Percentiles rank a stretch among this genome's conserved stretches.
Conservation (phyloP, 2,797 vertebrate species). For the Intellagama lesueurii region DNA sequence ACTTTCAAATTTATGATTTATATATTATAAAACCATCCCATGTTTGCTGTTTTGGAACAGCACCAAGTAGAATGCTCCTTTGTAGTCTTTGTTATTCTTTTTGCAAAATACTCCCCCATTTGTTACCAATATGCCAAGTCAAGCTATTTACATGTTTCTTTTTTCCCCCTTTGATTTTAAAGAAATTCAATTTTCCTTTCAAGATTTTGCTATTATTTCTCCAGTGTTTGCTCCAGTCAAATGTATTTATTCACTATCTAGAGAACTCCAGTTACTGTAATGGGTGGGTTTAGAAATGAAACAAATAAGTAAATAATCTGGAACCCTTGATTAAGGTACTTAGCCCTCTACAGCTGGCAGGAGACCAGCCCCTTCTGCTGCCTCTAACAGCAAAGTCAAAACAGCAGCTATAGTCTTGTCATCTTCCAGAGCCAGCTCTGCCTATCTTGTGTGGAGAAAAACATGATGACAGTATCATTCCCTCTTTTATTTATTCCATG, state of each 20-base stretch:
- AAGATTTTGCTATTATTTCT: neutral
- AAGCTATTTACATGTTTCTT: neutral
- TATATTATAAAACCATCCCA: neutral
- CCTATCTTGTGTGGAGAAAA: neutral
- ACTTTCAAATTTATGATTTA: neutral
- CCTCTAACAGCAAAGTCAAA: neutral
- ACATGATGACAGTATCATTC: constrained; percentile 21
- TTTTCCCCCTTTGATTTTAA: neutral
- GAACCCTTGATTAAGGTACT: neutral
- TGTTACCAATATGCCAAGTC: neutral
- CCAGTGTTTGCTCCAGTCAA: neutral
- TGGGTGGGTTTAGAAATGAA: neutral
- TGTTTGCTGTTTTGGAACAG: neutral
- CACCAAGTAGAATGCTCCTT: neutral
- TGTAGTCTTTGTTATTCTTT: neutral
- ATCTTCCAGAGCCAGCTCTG: neutral
- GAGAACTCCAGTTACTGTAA: neutral
- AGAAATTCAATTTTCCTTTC: neutral
- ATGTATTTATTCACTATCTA: neutral
- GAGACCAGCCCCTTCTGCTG: neutral
- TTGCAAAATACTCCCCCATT: neutral
- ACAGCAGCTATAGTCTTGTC: neutral
- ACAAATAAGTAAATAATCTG: neutral
- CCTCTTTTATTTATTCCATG: constrained; percentile 21
- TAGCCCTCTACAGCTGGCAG: neutral